Evolutionary conservation across 2,888 invertebrate genomes (phyloP), one percentile per base, ranked within the genome.

Genomic region (Calliopum simillimum): DNA sequence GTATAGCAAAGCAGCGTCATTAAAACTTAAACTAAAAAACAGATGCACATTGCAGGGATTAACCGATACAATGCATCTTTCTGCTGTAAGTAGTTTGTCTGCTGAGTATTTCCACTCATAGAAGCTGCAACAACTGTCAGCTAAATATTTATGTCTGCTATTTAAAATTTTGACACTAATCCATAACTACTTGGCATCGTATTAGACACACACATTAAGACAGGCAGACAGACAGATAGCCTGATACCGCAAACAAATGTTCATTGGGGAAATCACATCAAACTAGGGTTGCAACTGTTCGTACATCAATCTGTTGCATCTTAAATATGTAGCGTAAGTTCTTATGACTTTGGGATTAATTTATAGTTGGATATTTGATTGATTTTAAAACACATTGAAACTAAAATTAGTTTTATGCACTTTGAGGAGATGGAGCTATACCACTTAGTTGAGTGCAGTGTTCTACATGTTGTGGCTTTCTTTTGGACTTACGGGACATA

Each of bases 121-220:
- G 33, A 33, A 33, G 21, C 56, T 56, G 56, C 33, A 25, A 33
- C 58, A 13, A 13, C 47, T 21, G 19, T 16, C 55, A 55, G 44
- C 14, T 16, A 56, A 71, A 69, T 74, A 74, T 74, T 74, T 74
- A 74, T 73, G 70, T 69, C 64, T 68, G 71, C 71, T 70, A 72
- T 71, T 75, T 74, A 65, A 72, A 51, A 71, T 71, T 70, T 71
- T 72, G 72, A 75, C 75, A 73, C 64, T 72, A 74, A 75, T 74
- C 75, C 68, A 65, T 49, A 65, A 46, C 55, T 25, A 69, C 68
- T 65, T 70, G 59, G 65, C 65, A 51, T 21, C 47, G 19, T 43
- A 13, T 25, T 33, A 63, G 56, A 53, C 33, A 58, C 61, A 66
- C 70, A 65, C 65, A 55, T 19, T 14, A 43, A n/a, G 12, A 1